Percentiles rank a stretch among this genome's conserved stretches.
phyloP scores from a whole-genome alignment of 1,140 invertebrate species.

The Andricus grossulariae region DNA sequence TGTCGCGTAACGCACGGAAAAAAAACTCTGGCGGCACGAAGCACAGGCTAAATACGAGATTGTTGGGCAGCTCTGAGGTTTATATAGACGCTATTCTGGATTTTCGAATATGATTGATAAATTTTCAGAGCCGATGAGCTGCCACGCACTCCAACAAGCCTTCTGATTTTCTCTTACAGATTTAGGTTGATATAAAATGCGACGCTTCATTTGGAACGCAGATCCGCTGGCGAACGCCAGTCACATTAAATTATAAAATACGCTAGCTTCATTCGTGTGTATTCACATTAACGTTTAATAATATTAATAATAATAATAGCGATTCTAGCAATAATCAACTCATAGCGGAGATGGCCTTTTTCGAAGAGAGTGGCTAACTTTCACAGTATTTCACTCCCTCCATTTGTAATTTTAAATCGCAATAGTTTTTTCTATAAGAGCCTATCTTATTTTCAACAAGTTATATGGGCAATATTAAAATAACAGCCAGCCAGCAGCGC shows the following conservation, averaged over 20 bases:
- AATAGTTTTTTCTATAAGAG: constrained; percentile 62
- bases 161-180: constrained; percentile 19
- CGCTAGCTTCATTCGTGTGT: constrained; percentile 23
- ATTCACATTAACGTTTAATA: constrained; percentile 57
- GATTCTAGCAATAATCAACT: constrained; percentile 66
- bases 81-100: constrained; percentile 34
- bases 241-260: constrained; percentile 30
- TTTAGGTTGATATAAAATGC: constrained; percentile 37
- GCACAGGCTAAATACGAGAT: constrained; percentile 31
- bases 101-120: constrained; percentile 23
- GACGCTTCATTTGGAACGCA: constrained; percentile 32
- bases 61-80: constrained; percentile 12
- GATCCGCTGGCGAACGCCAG: constrained; percentile 29
- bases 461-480: constrained; percentile 71
- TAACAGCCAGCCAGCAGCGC: constrained; percentile 75
- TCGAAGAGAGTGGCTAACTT: constrained; percentile 51
- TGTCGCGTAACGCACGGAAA: constrained; percentile 22
- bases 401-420: constrained; percentile 56
- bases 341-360: constrained; percentile 58
- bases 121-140: constrained; percentile 9
- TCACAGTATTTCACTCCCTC: constrained; percentile 46
- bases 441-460: constrained; percentile 68
- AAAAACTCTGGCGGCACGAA: constrained; percentile 38
- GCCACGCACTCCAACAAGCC: constrained; percentile 32
- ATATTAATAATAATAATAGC: constrained; percentile 54